These are phyloP conservation scores for Edolisoma coerulescens DNA, from an alignment of 2,113 vertebrate genomes.

Conservation along the genomic window DNA sequence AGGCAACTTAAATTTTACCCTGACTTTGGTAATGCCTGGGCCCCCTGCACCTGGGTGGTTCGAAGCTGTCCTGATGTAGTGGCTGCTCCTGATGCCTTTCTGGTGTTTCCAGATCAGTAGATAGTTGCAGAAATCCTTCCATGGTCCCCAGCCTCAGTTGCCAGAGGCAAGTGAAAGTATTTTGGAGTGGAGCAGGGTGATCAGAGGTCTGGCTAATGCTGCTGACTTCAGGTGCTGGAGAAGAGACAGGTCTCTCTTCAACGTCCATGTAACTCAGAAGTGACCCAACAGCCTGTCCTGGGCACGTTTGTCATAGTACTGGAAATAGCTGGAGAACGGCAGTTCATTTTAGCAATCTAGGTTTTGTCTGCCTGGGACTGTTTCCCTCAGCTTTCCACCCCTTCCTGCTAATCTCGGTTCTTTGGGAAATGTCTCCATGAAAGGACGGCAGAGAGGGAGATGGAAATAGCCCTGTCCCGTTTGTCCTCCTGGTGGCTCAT, in stretches of 20 bases:
- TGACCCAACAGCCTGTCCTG: neutral
- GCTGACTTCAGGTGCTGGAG: neutral
- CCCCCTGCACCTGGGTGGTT: neutral
- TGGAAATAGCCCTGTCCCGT: accelerated
- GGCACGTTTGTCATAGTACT: accelerated
- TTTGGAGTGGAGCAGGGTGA: neutral
- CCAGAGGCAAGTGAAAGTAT: neutral
- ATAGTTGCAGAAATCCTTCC: neutral
- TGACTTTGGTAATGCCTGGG: neutral
- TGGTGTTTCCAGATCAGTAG: neutral
- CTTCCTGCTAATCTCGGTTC: neutral
- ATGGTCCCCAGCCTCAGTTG: neutral
- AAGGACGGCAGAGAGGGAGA: neutral
- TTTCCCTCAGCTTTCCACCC: neutral
- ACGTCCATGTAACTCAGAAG: neutral
- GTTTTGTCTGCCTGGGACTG: neutral
- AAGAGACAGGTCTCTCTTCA: neutral
- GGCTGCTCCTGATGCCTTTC: neutral
- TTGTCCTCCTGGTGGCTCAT: neutral
- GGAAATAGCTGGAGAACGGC: neutral
- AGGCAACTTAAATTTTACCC: neutral
- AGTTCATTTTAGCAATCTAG: neutral
- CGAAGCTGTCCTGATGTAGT: accelerated
- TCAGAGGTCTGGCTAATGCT: neutral
- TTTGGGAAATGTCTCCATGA: neutral